These are phyloP conservation scores for Danaus plexippus DNA, from an alignment of 1,140 invertebrate species.

Conservation along the genomic window DNA sequence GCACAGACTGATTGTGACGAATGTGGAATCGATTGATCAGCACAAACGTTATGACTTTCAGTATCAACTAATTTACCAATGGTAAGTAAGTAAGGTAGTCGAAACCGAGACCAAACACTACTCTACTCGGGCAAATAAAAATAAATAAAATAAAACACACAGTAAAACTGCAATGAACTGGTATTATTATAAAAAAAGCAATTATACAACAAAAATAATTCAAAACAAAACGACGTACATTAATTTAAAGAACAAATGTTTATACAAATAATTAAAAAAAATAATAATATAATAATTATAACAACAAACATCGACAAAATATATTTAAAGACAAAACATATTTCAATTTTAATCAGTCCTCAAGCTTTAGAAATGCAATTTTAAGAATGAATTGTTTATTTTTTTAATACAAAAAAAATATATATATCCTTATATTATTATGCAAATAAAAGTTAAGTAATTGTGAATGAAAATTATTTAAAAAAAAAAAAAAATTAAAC, in stretches of 20 bases:
- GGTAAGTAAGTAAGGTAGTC: conserved; percentile 47
- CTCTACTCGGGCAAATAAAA: conserved; percentile 56
- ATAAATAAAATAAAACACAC: conserved; percentile 75
- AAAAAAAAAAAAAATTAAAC: conserved; percentile 36
- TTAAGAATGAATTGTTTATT: conserved; percentile 59
- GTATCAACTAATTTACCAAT: conserved; percentile 36
- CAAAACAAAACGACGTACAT: conserved; percentile 80
- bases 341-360: conserved; percentile 68
- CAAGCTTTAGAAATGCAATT: conserved; percentile 69
- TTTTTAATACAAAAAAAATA: conserved; percentile 36
- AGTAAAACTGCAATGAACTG: conserved; percentile 78
- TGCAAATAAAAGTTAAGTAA: conserved; percentile 49
- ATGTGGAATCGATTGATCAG: conserved; percentile 37
- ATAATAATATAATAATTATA: conserved; percentile 73
- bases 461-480: conserved; percentile 33
- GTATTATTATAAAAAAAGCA: conserved; percentile 80
- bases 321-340: conserved; percentile 70
- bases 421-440: conserved; percentile 55
- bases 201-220: conserved; percentile 79
- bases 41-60: conserved; percentile 46
- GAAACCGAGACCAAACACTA: conserved; percentile 36
- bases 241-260: conserved; percentile 80
- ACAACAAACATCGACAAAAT: conserved; percentile 75
- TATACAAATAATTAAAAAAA: conserved; percentile 76
- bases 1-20: conserved; percentile 34